Conservation (phyloP, 2,113 vertebrate species). For the Motacilla tschutschensis region DNA sequence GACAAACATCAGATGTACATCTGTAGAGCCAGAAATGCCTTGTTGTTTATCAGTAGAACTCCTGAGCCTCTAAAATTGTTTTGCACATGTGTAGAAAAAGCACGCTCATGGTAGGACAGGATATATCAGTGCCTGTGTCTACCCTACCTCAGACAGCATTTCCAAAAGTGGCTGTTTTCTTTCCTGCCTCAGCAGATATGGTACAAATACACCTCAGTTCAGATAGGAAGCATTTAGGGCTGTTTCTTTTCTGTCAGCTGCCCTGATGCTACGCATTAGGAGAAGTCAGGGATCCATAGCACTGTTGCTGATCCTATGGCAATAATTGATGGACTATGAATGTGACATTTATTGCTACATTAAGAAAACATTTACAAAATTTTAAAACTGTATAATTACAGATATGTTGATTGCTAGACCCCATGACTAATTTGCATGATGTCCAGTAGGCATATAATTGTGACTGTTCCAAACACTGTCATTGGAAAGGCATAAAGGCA, state of each 20-base stretch:
- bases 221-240: background rate
- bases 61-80: background rate
- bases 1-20: background rate
- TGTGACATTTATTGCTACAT: background rate
- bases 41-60: background rate
- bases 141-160: background rate
- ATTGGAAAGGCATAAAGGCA: background rate
- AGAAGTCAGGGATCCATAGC: background rate
- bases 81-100: rapidly evolving
- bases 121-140: background rate
- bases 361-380: background rate
- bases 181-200: background rate
- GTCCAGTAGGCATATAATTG: background rate
- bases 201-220: background rate
- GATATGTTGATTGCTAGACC: background rate
- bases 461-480: background rate
- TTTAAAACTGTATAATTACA: background rate
- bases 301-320: background rate
- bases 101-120: background rate
- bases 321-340: background rate
- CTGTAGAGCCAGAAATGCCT: background rate
- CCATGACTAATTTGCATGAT: background rate
- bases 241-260: background rate
- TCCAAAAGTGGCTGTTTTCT: background rate
- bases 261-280: background rate